These are phyloP conservation scores for Aegotheles bennettii DNA, from an alignment of 2,113 vertebrate species.

Conservation along the genomic window DNA sequence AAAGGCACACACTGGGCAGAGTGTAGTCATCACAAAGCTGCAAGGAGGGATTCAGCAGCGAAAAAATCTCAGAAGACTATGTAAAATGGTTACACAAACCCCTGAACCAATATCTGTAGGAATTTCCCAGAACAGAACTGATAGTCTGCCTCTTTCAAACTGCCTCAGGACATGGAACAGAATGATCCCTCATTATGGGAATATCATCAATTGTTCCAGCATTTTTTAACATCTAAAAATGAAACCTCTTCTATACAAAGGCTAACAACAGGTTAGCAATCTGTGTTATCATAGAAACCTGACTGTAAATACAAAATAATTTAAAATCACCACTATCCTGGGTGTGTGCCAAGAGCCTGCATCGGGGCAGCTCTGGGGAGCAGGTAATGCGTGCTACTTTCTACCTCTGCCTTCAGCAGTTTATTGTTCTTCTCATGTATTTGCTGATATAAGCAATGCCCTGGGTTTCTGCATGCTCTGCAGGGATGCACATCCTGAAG, in stretches of 20 bases:
- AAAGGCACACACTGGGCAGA: not conserved
- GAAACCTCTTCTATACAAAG: not conserved
- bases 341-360: not conserved
- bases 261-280: slow-evolving; percentile 4
- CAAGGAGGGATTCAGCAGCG: not conserved
- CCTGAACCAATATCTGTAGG: not conserved
- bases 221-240: slow-evolving; percentile 11
- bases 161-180: not conserved
- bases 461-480: not conserved
- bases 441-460: not conserved
- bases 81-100: not conserved
- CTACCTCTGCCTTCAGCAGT: not conserved
- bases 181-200: slow-evolving; percentile 2
- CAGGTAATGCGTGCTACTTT: not conserved
- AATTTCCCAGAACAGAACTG: not conserved
- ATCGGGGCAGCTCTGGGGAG: not conserved
- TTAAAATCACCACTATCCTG: not conserved
- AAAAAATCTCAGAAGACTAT: not conserved
- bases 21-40: accelerated
- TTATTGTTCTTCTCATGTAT: not conserved
- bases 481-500: accelerated
- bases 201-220: not conserved
- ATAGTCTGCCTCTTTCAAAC: not conserved
- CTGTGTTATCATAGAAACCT: not conserved
- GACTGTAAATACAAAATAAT: not conserved